Percentiles rank a stretch among this genome's conserved stretches.
Evolutionary conservation across 2,797 vertebrate genomes (phyloP).

Genomic region (Helarctos malayanus): DNA sequence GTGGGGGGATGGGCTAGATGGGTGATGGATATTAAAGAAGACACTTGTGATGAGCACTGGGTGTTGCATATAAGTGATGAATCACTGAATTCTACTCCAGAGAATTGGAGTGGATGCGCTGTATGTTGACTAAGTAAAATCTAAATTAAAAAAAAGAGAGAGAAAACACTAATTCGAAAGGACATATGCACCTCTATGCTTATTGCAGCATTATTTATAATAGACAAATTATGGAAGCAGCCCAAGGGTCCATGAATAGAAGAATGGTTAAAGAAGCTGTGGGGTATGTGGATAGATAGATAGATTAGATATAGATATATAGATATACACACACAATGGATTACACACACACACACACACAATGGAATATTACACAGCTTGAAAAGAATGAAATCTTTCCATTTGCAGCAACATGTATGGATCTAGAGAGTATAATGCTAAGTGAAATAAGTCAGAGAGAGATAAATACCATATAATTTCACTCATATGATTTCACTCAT

Average conservation of each 20-base stretch:
- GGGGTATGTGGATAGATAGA: no score
- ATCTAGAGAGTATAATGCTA: not conserved
- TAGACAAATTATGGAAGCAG: not conserved
- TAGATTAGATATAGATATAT: no score
- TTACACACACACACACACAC: no score
- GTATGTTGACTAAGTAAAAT: not conserved
- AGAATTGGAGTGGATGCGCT: not conserved
- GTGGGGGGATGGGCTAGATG: not conserved
- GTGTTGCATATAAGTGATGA: not conserved
- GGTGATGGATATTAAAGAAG: not conserved
- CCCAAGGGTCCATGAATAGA: not conserved
- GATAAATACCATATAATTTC: not conserved
- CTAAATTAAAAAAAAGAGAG: not conserved
- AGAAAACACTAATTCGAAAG: not conserved
- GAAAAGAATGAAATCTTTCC: not conserved
- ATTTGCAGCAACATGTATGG: not conserved
- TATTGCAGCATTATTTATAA: not conserved
- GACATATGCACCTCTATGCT: not conserved
- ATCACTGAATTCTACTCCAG: not conserved
- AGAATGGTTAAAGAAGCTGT: no score
- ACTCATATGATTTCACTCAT: not conserved
- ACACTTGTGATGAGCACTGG: not conserved
- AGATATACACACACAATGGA: no score
- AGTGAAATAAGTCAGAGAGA: not conserved
- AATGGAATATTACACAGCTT: not conserved